phyloP scores from a whole-genome alignment of 2,797 vertebrate genomes.

The Allochrocebus solatus region DNA sequence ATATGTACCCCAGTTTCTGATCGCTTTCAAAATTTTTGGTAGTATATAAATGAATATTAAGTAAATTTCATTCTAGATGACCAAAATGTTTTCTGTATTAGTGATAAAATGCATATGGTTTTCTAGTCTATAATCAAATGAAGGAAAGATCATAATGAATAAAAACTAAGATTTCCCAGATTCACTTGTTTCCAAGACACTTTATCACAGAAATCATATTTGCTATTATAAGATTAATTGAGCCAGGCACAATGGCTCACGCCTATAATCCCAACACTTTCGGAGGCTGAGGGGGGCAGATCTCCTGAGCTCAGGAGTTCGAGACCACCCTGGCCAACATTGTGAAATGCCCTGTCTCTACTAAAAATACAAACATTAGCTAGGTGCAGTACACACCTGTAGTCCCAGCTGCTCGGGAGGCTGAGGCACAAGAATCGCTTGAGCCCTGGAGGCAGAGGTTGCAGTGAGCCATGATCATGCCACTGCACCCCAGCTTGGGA shows the following conservation, averaged over 20 bases:
- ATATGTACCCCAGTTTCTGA: neutral
- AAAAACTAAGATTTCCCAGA: neutral
- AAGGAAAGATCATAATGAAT: neutral
- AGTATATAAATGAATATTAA: neutral
- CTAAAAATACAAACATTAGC: neutral
- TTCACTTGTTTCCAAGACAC: neutral
- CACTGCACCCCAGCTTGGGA: neutral
- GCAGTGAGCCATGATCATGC: neutral
- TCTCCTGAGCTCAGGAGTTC: neutral
- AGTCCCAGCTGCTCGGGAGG: too few species aligned
- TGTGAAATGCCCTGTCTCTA: neutral
- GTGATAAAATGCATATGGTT: neutral
- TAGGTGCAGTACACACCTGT: neutral
- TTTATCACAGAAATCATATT: conserved; percentile 34
- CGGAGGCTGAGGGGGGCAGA: neutral
- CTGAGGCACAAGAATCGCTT: neutral
- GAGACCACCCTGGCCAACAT: neutral
- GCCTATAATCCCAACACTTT: neutral
- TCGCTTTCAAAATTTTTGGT: neutral
- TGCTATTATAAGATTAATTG: neutral
- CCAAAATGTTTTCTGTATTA: neutral
- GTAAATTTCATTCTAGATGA: conserved; percentile 17
- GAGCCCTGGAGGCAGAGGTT: neutral
- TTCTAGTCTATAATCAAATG: conserved; percentile 12
- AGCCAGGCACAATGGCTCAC: neutral